Evolutionary conservation across 2,888 invertebrate genomes (phyloP).

Genomic region (Desoria tigrina): DNA sequence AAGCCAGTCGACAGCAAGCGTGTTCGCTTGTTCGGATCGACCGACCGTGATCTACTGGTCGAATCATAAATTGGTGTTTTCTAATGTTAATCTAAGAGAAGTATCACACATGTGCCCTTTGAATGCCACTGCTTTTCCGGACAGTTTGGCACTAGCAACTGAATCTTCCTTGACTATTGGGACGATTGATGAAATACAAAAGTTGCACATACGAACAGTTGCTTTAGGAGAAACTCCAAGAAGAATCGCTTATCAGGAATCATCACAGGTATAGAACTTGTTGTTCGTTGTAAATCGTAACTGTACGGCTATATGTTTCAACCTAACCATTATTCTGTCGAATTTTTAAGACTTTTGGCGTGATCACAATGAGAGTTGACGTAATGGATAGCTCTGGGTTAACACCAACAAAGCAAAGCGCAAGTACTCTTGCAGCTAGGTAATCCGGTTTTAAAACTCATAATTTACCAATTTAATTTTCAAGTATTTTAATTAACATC

Average conservation of each 20-base stretch:
- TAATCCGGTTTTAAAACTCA: no score
- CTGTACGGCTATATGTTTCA: background rate
- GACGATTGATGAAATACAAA: slow-evolving; percentile 97
- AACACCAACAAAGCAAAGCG: slow-evolving; percentile 69
- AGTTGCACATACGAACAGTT: slow-evolving; percentile 93
- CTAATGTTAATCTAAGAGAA: slow-evolving; percentile 93
- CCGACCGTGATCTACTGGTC: slow-evolving; percentile 99
- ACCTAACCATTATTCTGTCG: background rate
- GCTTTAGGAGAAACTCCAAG: slow-evolving; percentile 91
- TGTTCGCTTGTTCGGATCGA: slow-evolving; percentile 97
- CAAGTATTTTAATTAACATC: background rate
- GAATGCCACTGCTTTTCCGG: slow-evolving; percentile 91
- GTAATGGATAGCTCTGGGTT: slow-evolving; percentile 75
- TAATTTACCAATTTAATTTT: background rate
- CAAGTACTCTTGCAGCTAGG: slow-evolving; percentile 64
- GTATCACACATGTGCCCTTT: slow-evolving; percentile 96
- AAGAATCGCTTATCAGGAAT: slow-evolving; percentile 91
- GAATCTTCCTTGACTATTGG: slow-evolving; percentile 89
- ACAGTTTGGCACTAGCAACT: slow-evolving; percentile 85
- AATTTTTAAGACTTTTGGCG: slow-evolving; percentile 77
- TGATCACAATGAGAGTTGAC: slow-evolving; percentile 87
- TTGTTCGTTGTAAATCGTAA: background rate
- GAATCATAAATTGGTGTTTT: slow-evolving; percentile 97
- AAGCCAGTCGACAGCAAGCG: slow-evolving; percentile 87
- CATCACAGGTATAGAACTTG: slow-evolving; percentile 66